Base-by-base conservation (phyloP, 1,140 invertebrate genomes). In the Leptopilina boulardi region DNA sequence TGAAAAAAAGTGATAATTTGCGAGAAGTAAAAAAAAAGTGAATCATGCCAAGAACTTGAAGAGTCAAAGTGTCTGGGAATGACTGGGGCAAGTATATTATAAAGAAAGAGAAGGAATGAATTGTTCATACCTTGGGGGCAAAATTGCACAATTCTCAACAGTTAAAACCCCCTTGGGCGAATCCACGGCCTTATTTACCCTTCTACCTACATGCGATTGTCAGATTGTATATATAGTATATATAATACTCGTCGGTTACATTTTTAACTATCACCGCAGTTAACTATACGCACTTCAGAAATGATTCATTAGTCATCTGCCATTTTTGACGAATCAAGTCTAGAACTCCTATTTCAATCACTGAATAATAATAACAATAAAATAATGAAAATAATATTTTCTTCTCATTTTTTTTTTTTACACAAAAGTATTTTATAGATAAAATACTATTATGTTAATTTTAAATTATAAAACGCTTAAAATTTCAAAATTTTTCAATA, bases 121-220 rank as follows among this genome's bases (percentile, higher is more conserved):
- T 88, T 89, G 88, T 86, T 82, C 84, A 82, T 85, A 89, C 90
- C 90, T 87, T 82, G 80, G 78, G 88, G 89, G 86, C 83, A 87
- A 75, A 83, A 81, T 91, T 91, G 88, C 90, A 89, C 86, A 87
- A 90, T 89, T 83, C 80, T n/a, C 78, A 83, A 86, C 85, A 87
- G 88, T 88, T 88, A 87, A 42, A 84, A 91, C 88, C 89, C 89
- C 90, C 90, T 90, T 90, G 88, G 89, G 90, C 90, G 81, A 90
- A 90, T 85, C 85, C 79, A 72, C 89, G 89, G 87, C 89, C 89
- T 90, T 91, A 90, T 90, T 91, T 90, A 89, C 87, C 89, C 89
- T 86, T 84, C 81, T 80, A 80, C 79, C 75, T 84, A 79, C 71
- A 77, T 47, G 74, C 71, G 75, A 71, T 71, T 83, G 79, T 73